phyloP scores from a whole-genome alignment of 2,888 invertebrate species.

The Serrognathus titanus region DNA sequence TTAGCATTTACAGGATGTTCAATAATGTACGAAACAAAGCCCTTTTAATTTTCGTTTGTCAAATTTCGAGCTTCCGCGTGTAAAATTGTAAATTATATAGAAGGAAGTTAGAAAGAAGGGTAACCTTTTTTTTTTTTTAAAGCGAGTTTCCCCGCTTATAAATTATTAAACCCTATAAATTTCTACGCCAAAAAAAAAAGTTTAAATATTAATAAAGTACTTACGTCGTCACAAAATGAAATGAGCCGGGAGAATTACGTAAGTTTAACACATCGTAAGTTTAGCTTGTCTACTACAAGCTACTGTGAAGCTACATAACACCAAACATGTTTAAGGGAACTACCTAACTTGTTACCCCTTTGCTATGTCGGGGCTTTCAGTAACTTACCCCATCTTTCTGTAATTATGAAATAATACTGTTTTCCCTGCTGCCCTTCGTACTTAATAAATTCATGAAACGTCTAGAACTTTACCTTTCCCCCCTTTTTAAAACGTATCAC shows the following conservation, averaged over 20 bases:
- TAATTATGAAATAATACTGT: constrained; percentile 10
- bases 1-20: too few species aligned
- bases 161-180: neutral
- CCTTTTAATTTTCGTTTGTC: too few species aligned
- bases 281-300: constrained; percentile 8
- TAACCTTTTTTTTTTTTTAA: too few species aligned
- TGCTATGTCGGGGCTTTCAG: constrained; percentile 5
- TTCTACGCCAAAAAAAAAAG: neutral
- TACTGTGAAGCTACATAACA: constrained; percentile 5
- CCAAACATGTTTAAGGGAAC: constrained; percentile 6
- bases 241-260: constrained; percentile 6
- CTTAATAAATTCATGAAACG: constrained; percentile 8
- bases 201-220: constrained; percentile 2
- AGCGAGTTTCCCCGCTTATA: neutral
- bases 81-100: too few species aligned
- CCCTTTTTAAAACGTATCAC: neutral
- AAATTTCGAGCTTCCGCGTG: neutral
- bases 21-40: neutral
- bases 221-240: neutral
- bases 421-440: constrained; percentile 8
- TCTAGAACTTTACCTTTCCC: constrained; percentile 5
- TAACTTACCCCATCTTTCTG: constrained; percentile 5
- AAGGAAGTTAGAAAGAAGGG: too few species aligned
- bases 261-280: constrained; percentile 8
- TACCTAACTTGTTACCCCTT: constrained; percentile 10